Evolutionary conservation across 2,888 invertebrate species (phyloP).

Genomic region (Isoperla grammatica): DNA sequence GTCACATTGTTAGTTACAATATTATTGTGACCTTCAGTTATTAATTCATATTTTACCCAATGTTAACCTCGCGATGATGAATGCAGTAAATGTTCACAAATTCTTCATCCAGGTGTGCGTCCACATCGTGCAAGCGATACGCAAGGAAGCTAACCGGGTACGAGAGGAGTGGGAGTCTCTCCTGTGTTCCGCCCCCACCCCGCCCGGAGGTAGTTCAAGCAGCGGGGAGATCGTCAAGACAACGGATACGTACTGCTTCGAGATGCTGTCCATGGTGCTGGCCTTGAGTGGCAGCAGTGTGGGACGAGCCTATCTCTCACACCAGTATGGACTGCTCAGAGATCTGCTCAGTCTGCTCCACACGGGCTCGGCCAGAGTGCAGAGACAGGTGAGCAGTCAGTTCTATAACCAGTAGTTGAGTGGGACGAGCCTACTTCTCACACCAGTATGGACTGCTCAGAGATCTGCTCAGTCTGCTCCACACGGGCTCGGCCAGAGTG

Average conservation of each 20-base stretch:
- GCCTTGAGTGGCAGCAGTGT: slow-evolving; percentile 90
- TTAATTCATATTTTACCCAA: too few species aligned
- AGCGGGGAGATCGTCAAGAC: slow-evolving; percentile 41
- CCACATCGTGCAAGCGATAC: slow-evolving; percentile 85
- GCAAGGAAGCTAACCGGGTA: slow-evolving; percentile 78
- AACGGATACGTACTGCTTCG: slow-evolving; percentile 93
- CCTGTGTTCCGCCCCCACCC: slow-evolving; percentile 43
- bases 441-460: slow-evolving; percentile 80
- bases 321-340: slow-evolving; percentile 76
- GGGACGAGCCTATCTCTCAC: slow-evolving; percentile 83
- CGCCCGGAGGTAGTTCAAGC: slow-evolving; percentile 12
- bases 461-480: slow-evolving; percentile 79
- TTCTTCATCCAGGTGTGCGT: slow-evolving; percentile 78
- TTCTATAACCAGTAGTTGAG: slow-evolving; percentile 72
- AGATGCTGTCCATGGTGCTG: slow-evolving; percentile 92
- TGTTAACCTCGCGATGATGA: too few species aligned
- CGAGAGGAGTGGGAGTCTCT: slow-evolving; percentile 86
- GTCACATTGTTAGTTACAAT: too few species aligned
- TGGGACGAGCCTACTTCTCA: slow-evolving; percentile 84
- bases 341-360: slow-evolving; percentile 84
- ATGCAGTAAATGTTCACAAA: too few species aligned
- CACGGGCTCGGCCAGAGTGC: slow-evolving; percentile 91
- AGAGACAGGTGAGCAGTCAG: slow-evolving; percentile 66
- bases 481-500: slow-evolving; percentile 91
- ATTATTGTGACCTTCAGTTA: too few species aligned